phyloP scores from a whole-genome alignment of 2,888 invertebrate species.

The Macaria liturata region DNA sequence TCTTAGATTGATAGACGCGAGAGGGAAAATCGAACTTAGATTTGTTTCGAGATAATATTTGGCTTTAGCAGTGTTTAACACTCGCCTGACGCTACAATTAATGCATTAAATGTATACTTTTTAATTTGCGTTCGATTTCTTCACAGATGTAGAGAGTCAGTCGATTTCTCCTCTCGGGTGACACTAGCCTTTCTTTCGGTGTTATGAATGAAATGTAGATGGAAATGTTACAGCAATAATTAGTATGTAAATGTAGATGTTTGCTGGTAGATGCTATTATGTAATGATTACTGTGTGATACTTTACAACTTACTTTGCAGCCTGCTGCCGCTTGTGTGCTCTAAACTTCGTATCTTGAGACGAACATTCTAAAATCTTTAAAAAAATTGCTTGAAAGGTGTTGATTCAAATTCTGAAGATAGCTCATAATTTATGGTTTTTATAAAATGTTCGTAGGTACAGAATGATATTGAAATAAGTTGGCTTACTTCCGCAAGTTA shows the following conservation, averaged over 20 bases:
- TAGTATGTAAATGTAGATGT: constrained; percentile 75
- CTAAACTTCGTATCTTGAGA: no score
- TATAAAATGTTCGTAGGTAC: no score
- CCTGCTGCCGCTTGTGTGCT: no score
- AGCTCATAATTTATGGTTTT: no score
- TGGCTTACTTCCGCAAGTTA: no score
- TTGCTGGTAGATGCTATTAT: constrained; percentile 78
- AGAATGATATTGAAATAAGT: no score
- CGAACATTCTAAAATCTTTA: no score
- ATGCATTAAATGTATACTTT: constrained; percentile 30
- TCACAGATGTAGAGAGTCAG: constrained; percentile 8
- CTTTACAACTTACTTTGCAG: constrained; percentile 63
- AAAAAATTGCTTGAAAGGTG: no score
- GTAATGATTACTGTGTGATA: constrained; percentile 74
- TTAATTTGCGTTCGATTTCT: constrained; percentile 23
- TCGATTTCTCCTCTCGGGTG: constrained; percentile 40
- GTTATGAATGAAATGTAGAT: constrained; percentile 63
- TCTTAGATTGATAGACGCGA: constrained; percentile 59
- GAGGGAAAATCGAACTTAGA: constrained; percentile 44
- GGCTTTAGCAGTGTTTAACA: constrained; percentile 44
- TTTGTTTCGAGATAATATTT: constrained; percentile 11
- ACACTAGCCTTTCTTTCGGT: constrained; percentile 77
- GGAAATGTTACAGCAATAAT: constrained; percentile 80
- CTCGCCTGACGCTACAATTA: constrained; percentile 27
- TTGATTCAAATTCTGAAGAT: no score